phyloP scores from a whole-genome alignment of 2,113 vertebrate genomes.

The Oreochromis aureus region DNA sequence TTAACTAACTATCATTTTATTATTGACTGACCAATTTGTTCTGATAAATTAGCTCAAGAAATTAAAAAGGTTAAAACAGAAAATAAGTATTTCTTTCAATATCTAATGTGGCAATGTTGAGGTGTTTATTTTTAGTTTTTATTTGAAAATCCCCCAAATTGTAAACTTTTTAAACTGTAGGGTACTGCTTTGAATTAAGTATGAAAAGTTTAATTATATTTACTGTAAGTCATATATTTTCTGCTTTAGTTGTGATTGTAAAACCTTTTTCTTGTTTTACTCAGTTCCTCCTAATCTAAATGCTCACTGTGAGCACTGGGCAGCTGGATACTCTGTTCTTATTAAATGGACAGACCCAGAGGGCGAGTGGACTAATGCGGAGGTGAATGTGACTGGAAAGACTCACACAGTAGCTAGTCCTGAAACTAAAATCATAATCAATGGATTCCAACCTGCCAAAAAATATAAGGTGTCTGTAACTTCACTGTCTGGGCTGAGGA shows the following conservation, averaged over 20 bases:
- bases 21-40: neutral
- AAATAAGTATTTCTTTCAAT: neutral
- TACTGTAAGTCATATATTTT: neutral
- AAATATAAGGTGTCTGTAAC: no score
- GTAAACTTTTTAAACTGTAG: neutral
- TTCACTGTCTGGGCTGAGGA: no score
- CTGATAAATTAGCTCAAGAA: neutral
- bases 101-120: neutral
- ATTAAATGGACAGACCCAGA: no score
- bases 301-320: slow-evolving; percentile 19
- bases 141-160: accelerated
- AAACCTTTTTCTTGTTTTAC: neutral
- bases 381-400: no score
- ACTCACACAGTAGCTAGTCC: no score
- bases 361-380: no score
- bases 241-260: neutral
- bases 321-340: no score
- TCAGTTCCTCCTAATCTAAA: slow-evolving; percentile 49
- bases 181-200: neutral
- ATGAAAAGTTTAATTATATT: neutral
- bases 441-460: no score
- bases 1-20: neutral
- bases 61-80: neutral
- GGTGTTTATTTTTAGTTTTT: neutral
- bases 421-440: no score